Base-by-base conservation (phyloP, 2,888 invertebrate genomes). In the Venusia cambrica region DNA sequence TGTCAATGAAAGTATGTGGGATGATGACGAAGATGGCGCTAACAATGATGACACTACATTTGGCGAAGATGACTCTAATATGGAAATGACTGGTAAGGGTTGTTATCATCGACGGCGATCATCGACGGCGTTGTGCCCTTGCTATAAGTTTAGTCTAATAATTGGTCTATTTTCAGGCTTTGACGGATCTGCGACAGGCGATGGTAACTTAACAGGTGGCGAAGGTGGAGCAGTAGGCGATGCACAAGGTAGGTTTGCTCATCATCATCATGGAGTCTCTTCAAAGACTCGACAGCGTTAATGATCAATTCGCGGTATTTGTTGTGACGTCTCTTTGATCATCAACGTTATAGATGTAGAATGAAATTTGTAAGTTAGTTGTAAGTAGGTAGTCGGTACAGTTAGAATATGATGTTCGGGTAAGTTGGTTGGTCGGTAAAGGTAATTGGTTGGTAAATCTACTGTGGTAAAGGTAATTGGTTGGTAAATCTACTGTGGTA, bases 11-110 rank as follows among this genome's bases (percentile, higher is more conserved):
- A 84, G 88, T 45, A 78, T 87, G 80, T 88, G 88, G 87, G 88
- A 88, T 45, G 87, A 88, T 40, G 90, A 89, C 45, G 91, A 91
- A 51, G 90, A 89, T 50, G 91, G 89, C 56, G 78, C 89, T 12
- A 89, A 89, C 40, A 91, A 91, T 57, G 90, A 90, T 55, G 91
- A 91, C 62, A 84, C 89, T 0, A 88, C 88, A 57, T 91, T 90
- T 54, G 91, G 90, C 59, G 91, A 91, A 74, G 91, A 91, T 38
- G 91, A 91, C 69, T 88, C 90, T 1, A 91, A 91, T 64, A 90
- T 90, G 73, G 91, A 91, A 73, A 89, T 91, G 89, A 74, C 87
- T 65, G 88, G 88, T 88, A 65, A 57, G 56, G 61, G 29, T 1
- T 1, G 1, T 1, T 4, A 1, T 3, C 8, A 3, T 6, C 3